A percentile compares a stretch with the other conserved stretches of the same genome.
phyloP scores from a whole-genome alignment of 2,888 invertebrate genomes.

The Pilophorus perplexus region DNA sequence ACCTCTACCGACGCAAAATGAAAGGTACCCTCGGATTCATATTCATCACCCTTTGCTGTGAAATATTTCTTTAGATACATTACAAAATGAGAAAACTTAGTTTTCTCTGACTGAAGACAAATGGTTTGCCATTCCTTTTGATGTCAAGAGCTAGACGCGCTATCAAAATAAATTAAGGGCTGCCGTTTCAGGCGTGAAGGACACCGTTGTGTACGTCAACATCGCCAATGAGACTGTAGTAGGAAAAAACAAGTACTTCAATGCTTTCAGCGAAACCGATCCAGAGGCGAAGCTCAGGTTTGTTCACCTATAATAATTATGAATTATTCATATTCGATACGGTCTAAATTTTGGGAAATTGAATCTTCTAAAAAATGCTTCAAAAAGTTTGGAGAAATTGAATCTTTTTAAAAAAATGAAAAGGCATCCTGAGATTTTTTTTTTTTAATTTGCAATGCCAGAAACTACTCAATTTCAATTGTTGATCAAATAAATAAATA shows the following conservation, averaged over 20 bases:
- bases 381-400: too few species aligned
- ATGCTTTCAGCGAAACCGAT: conserved; percentile 39
- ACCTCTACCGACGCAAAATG: conserved; percentile 39
- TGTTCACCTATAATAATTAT: background rate
- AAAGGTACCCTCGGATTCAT: conserved; percentile 18
- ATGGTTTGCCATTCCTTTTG: background rate
- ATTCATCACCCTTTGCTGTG: too few species aligned
- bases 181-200: conserved; percentile 28
- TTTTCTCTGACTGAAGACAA: background rate
- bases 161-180: background rate
- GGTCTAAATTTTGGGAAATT: too few species aligned
- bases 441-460: too few species aligned
- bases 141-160: background rate
- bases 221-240: conserved; percentile 37
- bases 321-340: background rate
- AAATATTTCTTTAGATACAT: too few species aligned
- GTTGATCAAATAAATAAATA: too few species aligned
- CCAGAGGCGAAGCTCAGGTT: conserved; percentile 34
- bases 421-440: too few species aligned
- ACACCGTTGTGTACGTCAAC: conserved; percentile 37
- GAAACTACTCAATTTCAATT: too few species aligned
- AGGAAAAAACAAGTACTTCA: conserved; percentile 38
- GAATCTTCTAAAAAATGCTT: too few species aligned
- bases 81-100: too few species aligned
- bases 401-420: too few species aligned